A percentile compares a stretch with the other conserved stretches of the same genome.
Conservation (phyloP, 2,113 vertebrate species). For the Redunca redunca region DNA sequence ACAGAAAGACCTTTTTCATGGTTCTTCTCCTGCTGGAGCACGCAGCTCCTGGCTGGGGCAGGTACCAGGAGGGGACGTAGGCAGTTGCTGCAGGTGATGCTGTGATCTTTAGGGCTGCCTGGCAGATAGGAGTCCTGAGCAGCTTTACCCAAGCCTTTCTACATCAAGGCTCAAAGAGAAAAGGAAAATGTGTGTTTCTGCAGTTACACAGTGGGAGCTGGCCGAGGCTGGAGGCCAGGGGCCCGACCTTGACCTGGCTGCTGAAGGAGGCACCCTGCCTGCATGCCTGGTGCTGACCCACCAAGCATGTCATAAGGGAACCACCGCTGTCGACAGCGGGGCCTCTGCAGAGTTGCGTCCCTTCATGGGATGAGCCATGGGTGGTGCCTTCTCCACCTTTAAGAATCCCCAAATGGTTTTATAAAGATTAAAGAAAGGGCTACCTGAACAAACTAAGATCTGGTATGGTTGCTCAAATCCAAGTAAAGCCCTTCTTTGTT, state of each 20-base stretch:
- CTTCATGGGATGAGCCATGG: neutral
- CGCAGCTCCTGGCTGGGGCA: accelerated
- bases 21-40: neutral
- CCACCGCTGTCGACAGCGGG: accelerated
- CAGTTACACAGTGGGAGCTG: neutral
- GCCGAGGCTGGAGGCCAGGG: neutral
- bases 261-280: neutral
- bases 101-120: neutral
- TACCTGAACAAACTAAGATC: neutral
- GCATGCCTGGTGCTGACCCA: accelerated
- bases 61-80: accelerated
- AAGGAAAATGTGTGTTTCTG: neutral
- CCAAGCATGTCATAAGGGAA: neutral
- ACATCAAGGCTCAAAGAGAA: no score
- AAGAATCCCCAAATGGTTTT: neutral
- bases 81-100: neutral
- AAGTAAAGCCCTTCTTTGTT: neutral
- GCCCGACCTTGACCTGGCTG: accelerated
- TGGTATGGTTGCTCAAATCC: neutral
- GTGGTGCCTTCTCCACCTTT: neutral
- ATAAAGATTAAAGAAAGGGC: neutral
- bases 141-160: neutral
- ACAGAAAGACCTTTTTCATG: neutral
- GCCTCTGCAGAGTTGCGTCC: neutral
- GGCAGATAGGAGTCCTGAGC: neutral